phyloP scores from a whole-genome alignment of 2,888 invertebrate species.

The Polia nebulosa region DNA sequence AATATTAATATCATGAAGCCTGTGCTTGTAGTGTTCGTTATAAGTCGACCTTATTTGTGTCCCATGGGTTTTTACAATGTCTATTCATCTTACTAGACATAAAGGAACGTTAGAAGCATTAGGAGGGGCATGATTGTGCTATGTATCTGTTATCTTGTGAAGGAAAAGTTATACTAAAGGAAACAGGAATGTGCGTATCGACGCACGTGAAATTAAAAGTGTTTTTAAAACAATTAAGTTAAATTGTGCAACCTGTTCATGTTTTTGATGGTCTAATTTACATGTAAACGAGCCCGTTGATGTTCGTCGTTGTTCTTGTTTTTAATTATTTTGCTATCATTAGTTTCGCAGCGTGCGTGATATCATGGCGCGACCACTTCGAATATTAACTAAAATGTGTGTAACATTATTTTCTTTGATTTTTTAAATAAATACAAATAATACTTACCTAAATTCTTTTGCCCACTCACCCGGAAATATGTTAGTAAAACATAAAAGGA shows the following conservation, averaged over 20 bases:
- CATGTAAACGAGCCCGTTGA: neutral
- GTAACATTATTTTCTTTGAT: constrained; percentile 18
- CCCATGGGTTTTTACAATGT: constrained; percentile 62
- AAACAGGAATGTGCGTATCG: constrained; percentile 24
- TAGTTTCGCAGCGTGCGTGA: constrained; percentile 26
- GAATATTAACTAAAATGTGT: constrained; percentile 16
- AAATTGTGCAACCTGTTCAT: constrained; percentile 47
- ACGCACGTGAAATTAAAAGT: constrained; percentile 37
- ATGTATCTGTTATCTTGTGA: constrained; percentile 82
- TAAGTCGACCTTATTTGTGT: constrained; percentile 47
- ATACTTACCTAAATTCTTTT: constrained; percentile 57
- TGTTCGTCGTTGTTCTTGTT: constrained; percentile 14
- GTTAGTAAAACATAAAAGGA: constrained; percentile 74
- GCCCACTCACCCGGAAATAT: constrained; percentile 73
- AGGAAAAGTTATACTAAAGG: constrained; percentile 78
- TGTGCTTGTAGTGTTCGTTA: constrained; percentile 67
- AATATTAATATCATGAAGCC: constrained; percentile 64
- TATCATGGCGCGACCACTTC: constrained; percentile 18
- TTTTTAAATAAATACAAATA: constrained; percentile 17
- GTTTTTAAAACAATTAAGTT: constrained; percentile 41
- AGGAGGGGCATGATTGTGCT: constrained; percentile 88
- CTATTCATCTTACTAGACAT: constrained; percentile 53
- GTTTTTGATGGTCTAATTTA: constrained; percentile 11
- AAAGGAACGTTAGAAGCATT: constrained; percentile 78
- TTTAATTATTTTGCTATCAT: neutral